Evolutionary conservation across 2,888 invertebrate genomes (phyloP), one percentile per base, ranked within the genome.

Genomic region (Prenolepis imparis): DNA sequence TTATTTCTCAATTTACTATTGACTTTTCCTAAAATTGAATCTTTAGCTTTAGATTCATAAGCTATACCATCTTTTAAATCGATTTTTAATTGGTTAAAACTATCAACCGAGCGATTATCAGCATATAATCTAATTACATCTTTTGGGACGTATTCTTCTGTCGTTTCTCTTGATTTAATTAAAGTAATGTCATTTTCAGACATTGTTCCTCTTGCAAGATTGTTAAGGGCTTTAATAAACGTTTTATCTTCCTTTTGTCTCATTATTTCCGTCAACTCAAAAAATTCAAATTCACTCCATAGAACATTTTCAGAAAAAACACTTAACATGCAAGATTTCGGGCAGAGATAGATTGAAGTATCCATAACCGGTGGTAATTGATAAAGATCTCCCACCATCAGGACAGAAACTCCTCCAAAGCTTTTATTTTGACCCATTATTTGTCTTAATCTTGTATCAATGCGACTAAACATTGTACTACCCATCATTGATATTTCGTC

Each of bases 1-100:
- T 55, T 55, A 21, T 55, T 55, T 55, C 52, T n/a, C 9, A n/a
- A n/a, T 21, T 55, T 55, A 55, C 52, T 55, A 55, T 55, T 55
- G 8, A 55, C 9, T 2, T 55, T 55, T 9, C 21, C 52, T 55
- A 55, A 55, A 55, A 55, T 9, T 55, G 21, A n/a, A 8, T 55
- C 52, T 55, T n/a, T 55, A n/a, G n/a, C 55, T 55, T 21, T 55
- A 55, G 0, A 9, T 21, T 55, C 55, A 55, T 55, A 55, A n/a
- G 55, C 21, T n/a, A n/a, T 21, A 9, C 21, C 21, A 9, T 21
- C 55, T 55, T 55, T 21, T 55, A 21, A 21, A n/a, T 55, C 9
- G 5, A 55, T 55, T 9, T 55, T 55, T 9, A 55, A 8, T 9
- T 55, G 2, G 2, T 55, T 55, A 55, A n/a, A 55, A 55, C 3